Conservation (phyloP, 2,113 vertebrate species). For the Odobenus rosmarus region DNA sequence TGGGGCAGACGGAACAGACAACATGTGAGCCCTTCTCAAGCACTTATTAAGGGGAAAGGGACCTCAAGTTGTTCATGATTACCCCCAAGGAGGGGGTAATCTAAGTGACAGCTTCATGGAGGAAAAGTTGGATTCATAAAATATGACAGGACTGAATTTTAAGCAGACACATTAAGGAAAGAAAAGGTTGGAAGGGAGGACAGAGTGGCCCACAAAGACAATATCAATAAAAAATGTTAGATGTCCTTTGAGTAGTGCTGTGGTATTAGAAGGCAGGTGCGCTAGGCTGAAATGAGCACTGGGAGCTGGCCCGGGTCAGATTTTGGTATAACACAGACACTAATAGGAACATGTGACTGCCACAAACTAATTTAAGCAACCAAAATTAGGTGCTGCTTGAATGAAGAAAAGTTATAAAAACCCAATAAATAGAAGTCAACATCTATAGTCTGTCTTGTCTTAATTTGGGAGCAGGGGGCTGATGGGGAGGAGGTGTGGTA, state of each 20-base stretch:
- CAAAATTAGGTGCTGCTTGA: background rate
- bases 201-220: background rate
- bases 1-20: background rate
- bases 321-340: background rate
- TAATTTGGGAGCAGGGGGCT: background rate
- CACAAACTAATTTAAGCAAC: background rate
- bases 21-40: background rate
- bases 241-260: background rate
- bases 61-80: background rate
- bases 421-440: background rate
- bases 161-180: constrained; percentile 20
- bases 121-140: background rate
- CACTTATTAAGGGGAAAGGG: background rate
- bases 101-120: background rate
- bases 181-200: background rate
- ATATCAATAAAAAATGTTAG: background rate
- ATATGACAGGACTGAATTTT: background rate
- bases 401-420: constrained; percentile 35
- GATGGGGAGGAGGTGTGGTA: background rate
- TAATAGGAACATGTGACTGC: background rate
- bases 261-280: background rate
- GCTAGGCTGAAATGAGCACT: background rate
- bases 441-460: background rate
- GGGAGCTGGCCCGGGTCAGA: background rate
- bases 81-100: background rate